A percentile compares a stretch with the other conserved stretches of the same genome.
phyloP scores from a whole-genome alignment of 2,797 vertebrate species.

The Acridotheres tristis region DNA sequence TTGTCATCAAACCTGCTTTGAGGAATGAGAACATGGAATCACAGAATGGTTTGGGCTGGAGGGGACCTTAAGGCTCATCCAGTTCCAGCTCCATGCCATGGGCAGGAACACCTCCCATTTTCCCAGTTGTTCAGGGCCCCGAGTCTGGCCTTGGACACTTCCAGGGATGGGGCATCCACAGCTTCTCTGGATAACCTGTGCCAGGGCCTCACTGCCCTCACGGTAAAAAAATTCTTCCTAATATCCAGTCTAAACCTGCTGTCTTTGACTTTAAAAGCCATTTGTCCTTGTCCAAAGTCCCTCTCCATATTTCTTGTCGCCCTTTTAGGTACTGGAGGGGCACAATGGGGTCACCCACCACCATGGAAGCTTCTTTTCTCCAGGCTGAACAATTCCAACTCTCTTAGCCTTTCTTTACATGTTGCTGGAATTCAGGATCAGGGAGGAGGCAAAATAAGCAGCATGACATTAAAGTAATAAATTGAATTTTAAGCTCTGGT shows the following conservation, averaged over 20 bases:
- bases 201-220: neutral
- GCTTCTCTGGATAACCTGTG: neutral
- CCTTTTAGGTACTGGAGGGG: neutral
- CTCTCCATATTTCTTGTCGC: neutral
- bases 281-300: neutral
- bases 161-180: neutral
- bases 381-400: neutral
- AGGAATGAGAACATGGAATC: neutral
- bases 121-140: neutral
- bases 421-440: neutral
- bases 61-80: neutral
- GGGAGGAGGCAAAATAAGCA: neutral
- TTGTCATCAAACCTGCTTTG: neutral
- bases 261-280: neutral
- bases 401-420: neutral
- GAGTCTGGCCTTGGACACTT: too few relatives aligned
- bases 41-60: neutral
- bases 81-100: neutral
- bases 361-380: neutral
- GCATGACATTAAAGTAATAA: neutral
- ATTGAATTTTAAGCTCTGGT: neutral
- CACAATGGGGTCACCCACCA: neutral
- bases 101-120: neutral
- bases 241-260: neutral
- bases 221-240: neutral